A percentile compares a stretch with the other conserved stretches of the same genome.
Conservation (phyloP, 2,888 invertebrate species). For the Drosophila nigritarsus region DNA sequence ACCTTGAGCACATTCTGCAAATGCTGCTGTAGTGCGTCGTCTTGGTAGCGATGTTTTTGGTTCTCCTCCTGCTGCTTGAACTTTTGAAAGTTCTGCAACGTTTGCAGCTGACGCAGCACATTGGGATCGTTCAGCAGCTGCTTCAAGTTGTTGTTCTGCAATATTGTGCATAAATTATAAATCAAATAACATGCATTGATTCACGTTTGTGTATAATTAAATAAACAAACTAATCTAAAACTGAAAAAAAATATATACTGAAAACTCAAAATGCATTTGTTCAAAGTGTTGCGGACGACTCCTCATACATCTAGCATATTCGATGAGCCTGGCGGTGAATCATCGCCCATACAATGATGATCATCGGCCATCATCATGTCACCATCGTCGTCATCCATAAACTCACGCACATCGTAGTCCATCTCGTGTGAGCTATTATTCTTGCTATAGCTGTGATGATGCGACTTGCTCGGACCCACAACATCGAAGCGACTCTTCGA, state of each 20-base stretch:
- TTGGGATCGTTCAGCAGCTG: constrained; percentile 91
- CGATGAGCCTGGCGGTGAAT: constrained; percentile 77
- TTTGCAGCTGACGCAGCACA: constrained; percentile 95
- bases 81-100: constrained; percentile 87
- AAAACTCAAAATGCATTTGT: constrained; percentile 12
- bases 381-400: constrained; percentile 70
- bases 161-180: constrained; percentile 28
- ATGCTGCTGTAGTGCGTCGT: constrained; percentile 91
- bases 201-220: constrained; percentile 7
- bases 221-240: constrained; percentile 28
- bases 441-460: constrained; percentile 74
- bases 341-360: constrained; percentile 77
- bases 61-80: constrained; percentile 88
- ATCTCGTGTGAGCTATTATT: constrained; percentile 75
- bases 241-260: constrained; percentile 7
- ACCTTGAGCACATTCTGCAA: constrained; percentile 90
- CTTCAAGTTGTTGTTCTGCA: constrained; percentile 84
- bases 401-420: constrained; percentile 71
- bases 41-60: constrained; percentile 90
- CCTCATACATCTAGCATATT: constrained; percentile 80
- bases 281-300: neutral
- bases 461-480: constrained; percentile 54
- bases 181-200: neutral
- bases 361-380: constrained; percentile 65
- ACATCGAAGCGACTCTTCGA: constrained; percentile 55